Conservation (phyloP, 2,113 vertebrate genomes). For the Coturnix japonica region DNA sequence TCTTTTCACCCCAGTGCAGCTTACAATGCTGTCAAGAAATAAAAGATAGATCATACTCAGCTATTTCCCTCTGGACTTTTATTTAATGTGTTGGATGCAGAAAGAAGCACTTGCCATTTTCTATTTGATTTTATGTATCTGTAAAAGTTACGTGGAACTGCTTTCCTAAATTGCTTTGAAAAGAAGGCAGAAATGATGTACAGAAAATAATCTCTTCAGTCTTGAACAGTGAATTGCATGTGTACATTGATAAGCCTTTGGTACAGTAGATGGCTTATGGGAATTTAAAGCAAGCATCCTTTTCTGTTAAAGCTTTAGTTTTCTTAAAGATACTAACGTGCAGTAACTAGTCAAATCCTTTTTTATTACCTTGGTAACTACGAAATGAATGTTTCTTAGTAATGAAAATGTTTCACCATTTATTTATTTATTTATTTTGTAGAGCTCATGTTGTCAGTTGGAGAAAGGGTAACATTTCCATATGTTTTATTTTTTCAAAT, state of each 20-base stretch:
- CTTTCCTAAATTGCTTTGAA: conserved; percentile 6
- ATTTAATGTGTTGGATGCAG: not conserved
- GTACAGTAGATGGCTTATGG: not conserved
- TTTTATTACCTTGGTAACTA: not conserved
- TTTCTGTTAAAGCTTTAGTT: not conserved
- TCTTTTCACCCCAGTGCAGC: not conserved
- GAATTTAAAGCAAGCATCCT: not conserved
- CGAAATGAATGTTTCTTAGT: not conserved
- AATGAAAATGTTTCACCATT: not conserved
- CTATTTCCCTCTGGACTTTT: not conserved
- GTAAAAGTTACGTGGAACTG: not conserved
- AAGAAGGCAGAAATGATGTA: not conserved
- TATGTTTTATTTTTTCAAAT: not conserved
- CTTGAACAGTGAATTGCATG: not conserved
- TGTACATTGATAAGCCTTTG: not conserved
- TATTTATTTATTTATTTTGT: too few relatives aligned
- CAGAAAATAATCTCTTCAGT: conserved; percentile 13
- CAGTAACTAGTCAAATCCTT: conserved; percentile 21
- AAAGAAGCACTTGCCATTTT: not conserved
- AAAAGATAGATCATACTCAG: not conserved
- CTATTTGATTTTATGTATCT: not conserved
- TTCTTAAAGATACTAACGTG: not conserved
- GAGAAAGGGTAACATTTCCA: not conserved
- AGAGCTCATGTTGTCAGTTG: not conserved
- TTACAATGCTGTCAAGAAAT: not conserved